phyloP scores from a whole-genome alignment of 1,140 invertebrate species.

The Drosophila punjabiensis region DNA sequence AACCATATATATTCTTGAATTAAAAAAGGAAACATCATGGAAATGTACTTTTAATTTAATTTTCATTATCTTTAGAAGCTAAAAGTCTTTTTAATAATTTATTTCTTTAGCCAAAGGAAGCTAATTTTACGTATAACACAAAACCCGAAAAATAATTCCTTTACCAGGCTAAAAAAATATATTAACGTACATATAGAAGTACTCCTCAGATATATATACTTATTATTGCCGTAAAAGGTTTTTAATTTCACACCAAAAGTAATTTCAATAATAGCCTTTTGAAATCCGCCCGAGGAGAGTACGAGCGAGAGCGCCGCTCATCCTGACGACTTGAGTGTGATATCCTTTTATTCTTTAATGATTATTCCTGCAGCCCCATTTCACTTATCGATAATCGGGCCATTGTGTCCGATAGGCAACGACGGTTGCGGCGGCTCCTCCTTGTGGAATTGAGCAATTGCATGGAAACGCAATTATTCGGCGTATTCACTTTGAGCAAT shows the following conservation, averaged over 20 bases:
- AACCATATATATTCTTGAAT: too few relatives aligned
- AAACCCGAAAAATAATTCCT: background rate
- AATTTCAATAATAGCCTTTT: constrained; percentile 21
- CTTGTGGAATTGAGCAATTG: constrained; percentile 80
- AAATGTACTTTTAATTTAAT: background rate
- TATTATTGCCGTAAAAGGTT: background rate
- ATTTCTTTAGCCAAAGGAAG: background rate
- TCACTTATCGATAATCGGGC: constrained; percentile 46
- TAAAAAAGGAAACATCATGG: too few relatives aligned
- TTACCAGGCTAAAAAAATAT: background rate
- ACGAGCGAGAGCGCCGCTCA: background rate
- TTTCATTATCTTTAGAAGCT: too few relatives aligned
- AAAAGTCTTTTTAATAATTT: background rate
- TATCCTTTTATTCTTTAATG: constrained; percentile 47
- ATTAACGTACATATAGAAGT: background rate
- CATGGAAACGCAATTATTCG: constrained; percentile 82
- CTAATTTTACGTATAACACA: background rate
- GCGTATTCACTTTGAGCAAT: constrained; percentile 69
- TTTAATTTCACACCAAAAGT: constrained; percentile 21
- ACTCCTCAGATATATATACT: background rate
- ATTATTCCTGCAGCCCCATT: constrained; percentile 51
- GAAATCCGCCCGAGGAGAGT: constrained; percentile 3
- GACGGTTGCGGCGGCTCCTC: constrained; percentile 41
- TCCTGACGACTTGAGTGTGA: constrained; percentile 23
- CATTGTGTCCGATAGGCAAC: constrained; percentile 56